A percentile compares a stretch with the other conserved stretches of the same genome.
These are phyloP conservation scores for Urechis unicinctus DNA, from an alignment of 2,888 invertebrate species.

Conservation along the genomic window DNA sequence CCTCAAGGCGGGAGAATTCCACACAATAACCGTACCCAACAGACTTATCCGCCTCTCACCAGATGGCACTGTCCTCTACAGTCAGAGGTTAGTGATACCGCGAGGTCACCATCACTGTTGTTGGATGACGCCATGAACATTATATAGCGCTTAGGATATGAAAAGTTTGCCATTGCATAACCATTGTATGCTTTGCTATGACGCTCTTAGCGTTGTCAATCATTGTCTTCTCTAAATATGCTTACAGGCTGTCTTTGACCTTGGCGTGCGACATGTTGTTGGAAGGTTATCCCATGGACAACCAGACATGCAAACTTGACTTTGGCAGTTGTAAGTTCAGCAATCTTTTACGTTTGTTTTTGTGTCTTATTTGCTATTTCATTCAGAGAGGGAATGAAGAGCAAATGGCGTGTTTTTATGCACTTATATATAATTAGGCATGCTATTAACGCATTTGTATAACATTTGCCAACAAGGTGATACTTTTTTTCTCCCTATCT, in stretches of 20 bases:
- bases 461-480: no score
- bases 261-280: conserved; percentile 78
- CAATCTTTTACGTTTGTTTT: background rate
- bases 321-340: conserved; percentile 69
- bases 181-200: background rate
- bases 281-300: conserved; percentile 66
- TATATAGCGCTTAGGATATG: background rate
- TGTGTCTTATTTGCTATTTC: background rate
- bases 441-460: no score
- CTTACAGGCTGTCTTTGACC: conserved; percentile 67
- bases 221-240: background rate
- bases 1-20: conserved; percentile 86
- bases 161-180: background rate
- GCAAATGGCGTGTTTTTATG: no score
- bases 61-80: conserved; percentile 83
- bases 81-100: conserved; percentile 14
- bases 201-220: background rate
- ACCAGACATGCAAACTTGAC: conserved; percentile 67
- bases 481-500: no score
- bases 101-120: background rate
- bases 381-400: no score
- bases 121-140: background rate
- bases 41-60: conserved; percentile 87
- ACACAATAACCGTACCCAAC: conserved; percentile 90
- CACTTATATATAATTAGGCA: no score